Percentiles rank a stretch among this genome's conserved stretches.
Conservation (phyloP, 2,888 invertebrate species). For the Vanessa cardui region DNA sequence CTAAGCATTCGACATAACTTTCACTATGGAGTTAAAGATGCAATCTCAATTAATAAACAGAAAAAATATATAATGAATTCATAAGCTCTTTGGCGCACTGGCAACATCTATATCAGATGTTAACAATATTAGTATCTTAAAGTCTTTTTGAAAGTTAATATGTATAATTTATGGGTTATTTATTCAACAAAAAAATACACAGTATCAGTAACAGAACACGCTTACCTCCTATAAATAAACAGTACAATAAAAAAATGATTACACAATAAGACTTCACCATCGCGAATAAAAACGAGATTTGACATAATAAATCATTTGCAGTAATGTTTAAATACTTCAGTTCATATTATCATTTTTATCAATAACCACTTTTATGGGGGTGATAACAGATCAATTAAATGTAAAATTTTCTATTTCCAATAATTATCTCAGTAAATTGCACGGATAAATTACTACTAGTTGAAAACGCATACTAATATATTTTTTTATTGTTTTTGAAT, state of each 20-base stretch:
- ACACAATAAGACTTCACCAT: constrained; percentile 24
- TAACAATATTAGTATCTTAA: no score
- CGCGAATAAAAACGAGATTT: constrained; percentile 6
- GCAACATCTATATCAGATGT: no score
- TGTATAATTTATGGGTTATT: no score
- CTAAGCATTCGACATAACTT: no score
- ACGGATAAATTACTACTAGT: not conserved
- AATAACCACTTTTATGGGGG: constrained; percentile 13
- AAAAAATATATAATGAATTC: no score
- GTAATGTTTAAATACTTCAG: constrained; percentile 27
- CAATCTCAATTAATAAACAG: no score
- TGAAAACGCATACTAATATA: no score
- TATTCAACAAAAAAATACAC: no score
- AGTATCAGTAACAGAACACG: not conserved
- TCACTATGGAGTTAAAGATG: no score
- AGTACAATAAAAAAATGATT: constrained; percentile 24
- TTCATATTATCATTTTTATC: constrained; percentile 12
- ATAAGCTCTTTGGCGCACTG: no score
- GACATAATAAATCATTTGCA: constrained; percentile 12
- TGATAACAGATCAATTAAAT: constrained; percentile 16
- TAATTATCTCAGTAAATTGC: constrained; percentile 13
- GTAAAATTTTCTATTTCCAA: constrained; percentile 5
- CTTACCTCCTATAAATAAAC: constrained; percentile 19
- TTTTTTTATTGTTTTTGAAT: not conserved
- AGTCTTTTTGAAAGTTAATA: no score